Base-by-base conservation (phyloP, 2,113 vertebrate species). In the Peromyscus leucopus region DNA sequence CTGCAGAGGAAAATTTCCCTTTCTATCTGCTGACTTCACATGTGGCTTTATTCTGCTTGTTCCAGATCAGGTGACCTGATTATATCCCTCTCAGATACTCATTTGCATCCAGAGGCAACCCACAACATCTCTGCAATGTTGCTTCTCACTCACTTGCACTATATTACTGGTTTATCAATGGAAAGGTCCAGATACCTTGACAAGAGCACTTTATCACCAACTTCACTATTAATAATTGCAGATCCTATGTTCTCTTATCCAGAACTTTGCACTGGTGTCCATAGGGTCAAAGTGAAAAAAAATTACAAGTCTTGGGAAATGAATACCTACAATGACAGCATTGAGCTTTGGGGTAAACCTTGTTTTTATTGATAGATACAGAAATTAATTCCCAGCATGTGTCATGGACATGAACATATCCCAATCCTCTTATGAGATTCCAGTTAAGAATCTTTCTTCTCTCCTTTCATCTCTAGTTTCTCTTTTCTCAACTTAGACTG, bases 11-110 rank as follows among this genome's bases (percentile, higher is more conserved):
- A 51, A 51, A 80, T 7, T 7, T 79, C 10, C 42, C 15, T 9
- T 65, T 63, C 57, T n/a, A 17, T 39, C 17, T 76, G 71, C 39
- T 88, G 9, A 51, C 24, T 31, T 55, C 51, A 71, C 10, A 0
- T 83, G 39, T 89, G 69, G 10, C n/a, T 93, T 87, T 97, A 75
- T 96, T 46, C 42, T 28, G 16, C 93, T 92, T 96, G 28, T 67
- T 95, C 61, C 89, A 96, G 86, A 94, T 97, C 79, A 0, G 96
- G 92, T 4, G 0, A 31, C 48, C 83, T 95, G 55, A 67, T 36
- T 42, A 97, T 96, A 83, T 57, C 3, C 28, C 78, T 92, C 19
- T 26, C 57, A 39, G 7, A 15, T 0, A 33, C 28, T 3, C 0
- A 46, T 94, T 94, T 91, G 28, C 5, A 0, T 31, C 1, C 13